Base-by-base conservation (phyloP, 2,888 invertebrate species). In the Brachypalpus laphriformis region DNA sequence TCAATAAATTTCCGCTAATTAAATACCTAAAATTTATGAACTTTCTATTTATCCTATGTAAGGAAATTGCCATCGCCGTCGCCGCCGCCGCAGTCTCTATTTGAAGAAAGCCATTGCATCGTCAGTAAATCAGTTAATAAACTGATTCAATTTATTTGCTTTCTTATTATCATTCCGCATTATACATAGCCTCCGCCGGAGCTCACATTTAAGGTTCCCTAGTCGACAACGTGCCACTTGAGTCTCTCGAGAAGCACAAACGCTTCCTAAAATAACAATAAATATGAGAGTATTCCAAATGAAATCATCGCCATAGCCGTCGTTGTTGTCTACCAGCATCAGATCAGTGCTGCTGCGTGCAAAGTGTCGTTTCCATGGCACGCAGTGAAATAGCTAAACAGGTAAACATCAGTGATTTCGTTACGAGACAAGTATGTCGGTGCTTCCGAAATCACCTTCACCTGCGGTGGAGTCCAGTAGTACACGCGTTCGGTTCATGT, bases 31-130 rank as follows among this genome's bases (percentile, higher is more conserved):
- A 59, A 49, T 42, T 22, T 16, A 51, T 42, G 61, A 78, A 71
- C 77, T 78, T 78, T 78, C 77, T 78, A 77, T 71, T 61, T 28
- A 25, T 16, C 14, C 22, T 25, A 18, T 9, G 11, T 61, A 61
- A 28, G 61, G 51, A 18, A 54, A 14, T n/a, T n/a, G n/a, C 22
- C 34, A 25, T 11, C 56, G 11, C n/a, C 25, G 25, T 25, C 25
- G 25, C 11, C 18, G 25, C 7, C 25, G 20, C 22, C 25, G 45
- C 25, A 34, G 5, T 28, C 40, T n/a, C 59, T 68, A 42, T 70
- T 68, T 45, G 71, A 70, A 63, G 70, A 78, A 71, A 78, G 70
- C 22, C 77, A 70, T 34, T 61, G 77, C 51, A 77, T 61, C 51
- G 42, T 8, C 37, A 16, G 49, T 51, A 47, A 56, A 34, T 75